Conservation (phyloP, 2,797 vertebrate genomes). For the Dermochelys coriacea region DNA sequence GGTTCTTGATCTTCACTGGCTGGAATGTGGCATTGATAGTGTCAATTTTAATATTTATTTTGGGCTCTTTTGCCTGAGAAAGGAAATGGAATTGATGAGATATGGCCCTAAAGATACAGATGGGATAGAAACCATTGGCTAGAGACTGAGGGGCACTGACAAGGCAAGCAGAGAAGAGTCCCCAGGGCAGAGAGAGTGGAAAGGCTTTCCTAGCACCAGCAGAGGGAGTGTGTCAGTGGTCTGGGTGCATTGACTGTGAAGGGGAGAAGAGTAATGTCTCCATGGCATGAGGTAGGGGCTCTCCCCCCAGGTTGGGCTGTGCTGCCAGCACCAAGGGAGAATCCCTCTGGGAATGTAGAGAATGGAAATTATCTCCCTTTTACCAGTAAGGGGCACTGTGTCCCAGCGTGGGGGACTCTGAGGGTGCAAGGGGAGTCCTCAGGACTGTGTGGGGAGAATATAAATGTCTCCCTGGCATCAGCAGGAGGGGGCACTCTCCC, state of each 20-base stretch:
- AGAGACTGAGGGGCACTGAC: neutral
- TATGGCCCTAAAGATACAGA: neutral
- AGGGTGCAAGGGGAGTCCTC: neutral
- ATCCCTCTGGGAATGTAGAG: neutral
- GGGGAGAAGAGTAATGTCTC: neutral
- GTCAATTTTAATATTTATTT: constrained; percentile 90
- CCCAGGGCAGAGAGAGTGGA: neutral
- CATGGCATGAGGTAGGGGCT: neutral
- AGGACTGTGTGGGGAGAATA: neutral
- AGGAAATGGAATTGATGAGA: neutral
- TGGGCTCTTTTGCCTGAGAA: constrained; percentile 90
- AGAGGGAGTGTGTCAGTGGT: neutral
- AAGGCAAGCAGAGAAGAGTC: neutral
- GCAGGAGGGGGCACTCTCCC: neutral
- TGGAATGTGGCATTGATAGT: constrained; percentile 92
- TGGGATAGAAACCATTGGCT: neutral
- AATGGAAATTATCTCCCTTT: neutral
- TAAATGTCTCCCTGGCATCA: accelerated
- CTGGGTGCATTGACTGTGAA: neutral
- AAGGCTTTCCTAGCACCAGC: no score
- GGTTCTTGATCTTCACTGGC: constrained; percentile 88
- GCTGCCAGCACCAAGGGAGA: neutral
- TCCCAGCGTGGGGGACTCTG: neutral
- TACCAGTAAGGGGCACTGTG: neutral
- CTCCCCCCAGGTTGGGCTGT: neutral